A percentile compares a stretch with the other conserved stretches of the same genome.
Conservation (phyloP, 2,113 vertebrate species). For the Rhagologus leucostigma region DNA sequence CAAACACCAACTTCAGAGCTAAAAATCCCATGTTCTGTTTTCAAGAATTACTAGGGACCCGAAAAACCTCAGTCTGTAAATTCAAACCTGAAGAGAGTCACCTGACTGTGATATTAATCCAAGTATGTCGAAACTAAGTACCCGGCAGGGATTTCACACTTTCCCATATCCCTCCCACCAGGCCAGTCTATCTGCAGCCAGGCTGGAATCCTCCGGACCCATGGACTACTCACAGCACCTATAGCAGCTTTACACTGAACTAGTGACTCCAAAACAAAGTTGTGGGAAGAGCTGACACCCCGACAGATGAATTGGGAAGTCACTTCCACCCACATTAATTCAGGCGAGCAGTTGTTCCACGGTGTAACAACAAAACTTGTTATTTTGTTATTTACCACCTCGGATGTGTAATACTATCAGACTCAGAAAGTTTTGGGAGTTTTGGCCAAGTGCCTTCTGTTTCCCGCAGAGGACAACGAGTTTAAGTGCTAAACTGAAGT, state of each 20-base stretch:
- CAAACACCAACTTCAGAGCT: not conserved
- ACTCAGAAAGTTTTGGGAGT: not conserved
- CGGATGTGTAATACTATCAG: not conserved
- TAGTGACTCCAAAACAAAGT: not conserved
- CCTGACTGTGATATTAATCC: not conserved
- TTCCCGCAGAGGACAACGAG: not conserved
- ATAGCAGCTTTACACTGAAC: not conserved
- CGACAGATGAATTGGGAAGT: not conserved
- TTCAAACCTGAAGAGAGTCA: constrained; percentile 1
- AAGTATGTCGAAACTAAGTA: not conserved
- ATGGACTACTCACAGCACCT: not conserved
- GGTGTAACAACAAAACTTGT: not conserved
- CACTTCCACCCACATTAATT: not conserved
- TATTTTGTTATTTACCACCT: not conserved
- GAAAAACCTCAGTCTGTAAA: not conserved
- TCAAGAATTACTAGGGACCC: not conserved
- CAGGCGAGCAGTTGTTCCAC: not conserved
- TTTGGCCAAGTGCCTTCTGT: not conserved
- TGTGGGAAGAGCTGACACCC: not conserved
- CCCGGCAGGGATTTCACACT: not conserved
- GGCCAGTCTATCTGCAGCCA: not conserved
- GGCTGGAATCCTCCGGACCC: not conserved
- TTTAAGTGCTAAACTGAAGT: not conserved
- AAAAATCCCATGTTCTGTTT: not conserved
- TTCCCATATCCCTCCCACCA: not conserved